These are phyloP conservation scores for Condylura cristata DNA, from an alignment of 2,113 vertebrate genomes.

Conservation along the genomic window DNA sequence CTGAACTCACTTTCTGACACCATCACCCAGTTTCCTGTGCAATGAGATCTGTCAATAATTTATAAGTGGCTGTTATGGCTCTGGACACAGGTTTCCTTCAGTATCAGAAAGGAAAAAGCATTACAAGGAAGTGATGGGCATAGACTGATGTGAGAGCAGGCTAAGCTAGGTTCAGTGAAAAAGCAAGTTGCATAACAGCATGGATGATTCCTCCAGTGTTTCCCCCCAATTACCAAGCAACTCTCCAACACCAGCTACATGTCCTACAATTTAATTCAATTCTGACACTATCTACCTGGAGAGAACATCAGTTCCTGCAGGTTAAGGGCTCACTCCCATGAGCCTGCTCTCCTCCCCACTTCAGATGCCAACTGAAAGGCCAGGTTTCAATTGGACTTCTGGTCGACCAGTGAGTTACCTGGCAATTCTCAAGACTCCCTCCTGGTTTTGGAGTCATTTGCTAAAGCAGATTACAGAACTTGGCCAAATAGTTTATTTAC, in stretches of 20 bases:
- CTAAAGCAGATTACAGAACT: neutral
- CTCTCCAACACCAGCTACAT: neutral
- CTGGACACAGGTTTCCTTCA: neutral
- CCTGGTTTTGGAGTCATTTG: neutral
- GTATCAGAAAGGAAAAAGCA: neutral
- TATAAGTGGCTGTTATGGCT: neutral
- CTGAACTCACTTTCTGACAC: neutral
- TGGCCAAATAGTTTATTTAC: neutral
- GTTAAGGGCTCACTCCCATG: neutral
- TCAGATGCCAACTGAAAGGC: neutral
- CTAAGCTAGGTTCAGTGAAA: neutral
- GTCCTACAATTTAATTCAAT: neutral
- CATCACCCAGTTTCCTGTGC: accelerated
- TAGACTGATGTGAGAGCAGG: neutral
- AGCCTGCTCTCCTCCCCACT: neutral
- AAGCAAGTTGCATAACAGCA: neutral
- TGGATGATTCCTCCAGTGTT: neutral
- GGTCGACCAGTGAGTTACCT: neutral
- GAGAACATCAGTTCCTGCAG: neutral
- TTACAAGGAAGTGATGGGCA: neutral
- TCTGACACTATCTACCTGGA: neutral
- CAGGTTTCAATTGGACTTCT: neutral
- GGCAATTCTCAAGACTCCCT: neutral
- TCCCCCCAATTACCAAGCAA: neutral
- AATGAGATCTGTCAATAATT: neutral